Evolutionary conservation across 2,797 vertebrate genomes (phyloP).

Genomic region (Chanos chanos): DNA sequence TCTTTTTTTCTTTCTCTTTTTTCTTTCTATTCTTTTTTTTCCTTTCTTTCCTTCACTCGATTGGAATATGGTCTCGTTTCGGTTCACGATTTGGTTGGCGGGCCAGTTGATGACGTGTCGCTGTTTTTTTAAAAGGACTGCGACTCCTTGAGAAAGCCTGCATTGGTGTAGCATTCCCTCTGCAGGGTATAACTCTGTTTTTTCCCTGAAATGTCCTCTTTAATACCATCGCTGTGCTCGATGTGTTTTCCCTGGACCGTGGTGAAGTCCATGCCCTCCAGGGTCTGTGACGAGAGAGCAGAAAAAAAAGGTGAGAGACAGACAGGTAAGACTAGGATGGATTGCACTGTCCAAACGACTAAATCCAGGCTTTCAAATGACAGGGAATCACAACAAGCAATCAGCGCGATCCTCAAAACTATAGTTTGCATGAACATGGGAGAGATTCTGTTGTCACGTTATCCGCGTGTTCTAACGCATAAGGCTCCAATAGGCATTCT

Average conservation of each 20-base stretch:
- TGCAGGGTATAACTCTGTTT: conserved; percentile 45
- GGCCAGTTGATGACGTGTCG: no score
- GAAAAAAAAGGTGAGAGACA: not conserved
- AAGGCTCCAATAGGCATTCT: no score
- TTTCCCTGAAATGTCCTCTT: conserved; percentile 27
- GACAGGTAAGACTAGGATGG: not conserved
- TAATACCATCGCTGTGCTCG: conserved; percentile 49
- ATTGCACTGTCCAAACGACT: not conserved
- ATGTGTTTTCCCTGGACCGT: conserved; percentile 45
- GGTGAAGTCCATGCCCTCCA: conserved; percentile 49
- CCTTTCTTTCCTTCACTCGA: no score
- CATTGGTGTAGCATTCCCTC: conserved; percentile 65
- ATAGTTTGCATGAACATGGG: not conserved
- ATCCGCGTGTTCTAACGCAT: no score
- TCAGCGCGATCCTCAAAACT: not conserved
- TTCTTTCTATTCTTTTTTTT: no score
- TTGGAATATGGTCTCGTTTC: no score
- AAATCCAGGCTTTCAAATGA: not conserved
- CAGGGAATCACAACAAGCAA: not conserved
- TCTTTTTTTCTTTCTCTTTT: not conserved
- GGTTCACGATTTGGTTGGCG: no score
- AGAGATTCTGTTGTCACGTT: no score
- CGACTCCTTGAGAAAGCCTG: conserved; percentile 58
- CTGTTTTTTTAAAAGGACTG: no score
- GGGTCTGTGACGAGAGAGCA: conserved; percentile 51